Conservation (phyloP, 2,113 vertebrate genomes). For the Pygoscelis antarcticus region DNA sequence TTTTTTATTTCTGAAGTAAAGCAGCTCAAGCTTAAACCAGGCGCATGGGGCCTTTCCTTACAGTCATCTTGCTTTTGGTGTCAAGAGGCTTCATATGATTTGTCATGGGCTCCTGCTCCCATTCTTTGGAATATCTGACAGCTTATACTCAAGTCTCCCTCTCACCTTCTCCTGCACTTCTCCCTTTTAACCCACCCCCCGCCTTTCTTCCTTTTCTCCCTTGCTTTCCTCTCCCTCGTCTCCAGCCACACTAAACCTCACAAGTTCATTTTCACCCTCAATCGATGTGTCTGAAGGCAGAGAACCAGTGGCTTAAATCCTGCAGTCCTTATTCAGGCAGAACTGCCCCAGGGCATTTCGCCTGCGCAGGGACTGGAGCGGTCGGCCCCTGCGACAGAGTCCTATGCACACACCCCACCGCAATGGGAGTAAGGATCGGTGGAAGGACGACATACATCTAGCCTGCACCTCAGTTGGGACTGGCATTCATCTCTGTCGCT, state of each 20-base stretch:
- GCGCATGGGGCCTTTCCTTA: constrained; percentile 18
- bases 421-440: constrained; percentile 54
- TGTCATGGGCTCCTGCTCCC: constrained; percentile 48
- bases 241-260: constrained; percentile 35
- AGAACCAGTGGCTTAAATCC: neutral
- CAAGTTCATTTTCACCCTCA: constrained; percentile 7
- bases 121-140: constrained; percentile 59
- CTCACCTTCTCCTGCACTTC: constrained; percentile 22
- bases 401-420: constrained; percentile 10
- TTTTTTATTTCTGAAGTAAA: neutral
- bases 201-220: constrained; percentile 35
- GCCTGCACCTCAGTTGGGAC: constrained; percentile 56
- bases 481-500: constrained; percentile 54
- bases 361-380: neutral
- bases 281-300: constrained; percentile 37
- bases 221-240: neutral
- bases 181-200: constrained; percentile 16
- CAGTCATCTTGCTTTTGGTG: constrained; percentile 49
- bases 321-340: neutral
- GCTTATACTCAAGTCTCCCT: constrained; percentile 39
- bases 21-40: constrained; percentile 2
- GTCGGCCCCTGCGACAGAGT: neutral
- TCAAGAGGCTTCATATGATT: constrained; percentile 49
- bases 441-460: constrained; percentile 70
- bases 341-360: neutral